Evolutionary conservation across 2,888 invertebrate species (phyloP), one percentile per base, ranked within the genome.

Genomic region (Leucophenga maculata): DNA sequence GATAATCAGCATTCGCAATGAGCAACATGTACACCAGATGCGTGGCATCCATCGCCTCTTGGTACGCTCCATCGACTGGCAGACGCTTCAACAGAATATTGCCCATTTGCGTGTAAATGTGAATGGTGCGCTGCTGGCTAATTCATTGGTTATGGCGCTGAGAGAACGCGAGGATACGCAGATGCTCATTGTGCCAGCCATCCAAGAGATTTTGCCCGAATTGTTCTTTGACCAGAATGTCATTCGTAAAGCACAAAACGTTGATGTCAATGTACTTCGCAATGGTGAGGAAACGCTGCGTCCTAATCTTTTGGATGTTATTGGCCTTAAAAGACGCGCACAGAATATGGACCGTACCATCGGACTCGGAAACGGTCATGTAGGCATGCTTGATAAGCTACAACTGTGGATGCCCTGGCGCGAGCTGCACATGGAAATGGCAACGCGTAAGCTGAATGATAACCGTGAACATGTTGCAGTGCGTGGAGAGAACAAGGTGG

Each of bases 1-100:
- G 11, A 60, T 70, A n/a, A 84, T 64, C 68, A 77, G 67, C 20
- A 75, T 85, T 13, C 70, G 64, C 60, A 77, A 83, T 46, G 70
- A 76, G 31, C 73, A 78, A 18, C 79, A 86, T 68, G 64, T 81
- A 22, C 78, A 74, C 31, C 85, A 86, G 72, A 70, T 85, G 67
- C 75, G 82, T 2, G 86, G 85, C 52, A 74, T 85, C 13, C 80
- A 83, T 60, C 79, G 77, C n/a, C 67, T 86, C 14, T 69, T 86
- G n/a, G 78, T 79, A 1, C 74, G 74, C 18, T 75, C 85, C 32
- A 71, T 73, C 1, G 80, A 83, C 72, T 85, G 83, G 52, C 77
- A 81, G 4, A 82, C 80, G 3, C 72, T 86, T 18, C 72, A 78
- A 50, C 79, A 77, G 6, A 78, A 85, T 66, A 74, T 75, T 1